Base-by-base conservation (phyloP, 2,113 vertebrate genomes). In the Nycticorax nycticorax region DNA sequence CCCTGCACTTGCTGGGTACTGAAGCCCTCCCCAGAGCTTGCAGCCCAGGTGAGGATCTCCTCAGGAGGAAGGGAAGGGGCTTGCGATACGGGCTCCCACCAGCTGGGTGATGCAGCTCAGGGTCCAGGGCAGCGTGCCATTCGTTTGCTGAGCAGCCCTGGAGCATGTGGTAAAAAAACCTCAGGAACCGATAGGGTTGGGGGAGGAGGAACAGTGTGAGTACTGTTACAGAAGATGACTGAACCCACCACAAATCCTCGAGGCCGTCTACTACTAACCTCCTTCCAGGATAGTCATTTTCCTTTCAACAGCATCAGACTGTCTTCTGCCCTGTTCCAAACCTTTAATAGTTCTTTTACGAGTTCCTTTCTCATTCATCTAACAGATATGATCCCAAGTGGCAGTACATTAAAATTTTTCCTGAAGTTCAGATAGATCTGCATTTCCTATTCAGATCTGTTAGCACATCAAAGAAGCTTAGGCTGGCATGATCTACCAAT, bases 391-490 rank as follows among this genome's bases (percentile, higher is more conserved):
- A 69, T 89, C 89, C 89, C 87, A 79, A 93, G 87, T 14, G 84
- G 64, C 69, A 64, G 68, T 60, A 87, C 14, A 85, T 85, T 92
- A 87, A 92, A 67, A 87, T 30, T 75, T 94, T 95, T 79, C 68
- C 66, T 93, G 66, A 63, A 85, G 39, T 95, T 91, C 56, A 79
- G 57, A 85, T 22, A 97, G 84, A 91, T 94, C 69, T 94, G 60
- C 48, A 89, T 96, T 96, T 95, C 77, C 66, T 91, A 78, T 45
- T 91, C 81, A 56, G 37, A 88, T 71, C 52, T 82, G 73, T 87
- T 64, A 91, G 83, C 33, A 96, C 94, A 93, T 96, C 96, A 97
- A 96, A 97, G 94, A 59, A 89, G 6, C 66, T 82, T 93, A 64
- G 77, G 78, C 56, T 95, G 89, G 84, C 81, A 9, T 60, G 56